phyloP scores from a whole-genome alignment of 2,888 invertebrate genomes.

The Hirtodrosophila histrioides region DNA sequence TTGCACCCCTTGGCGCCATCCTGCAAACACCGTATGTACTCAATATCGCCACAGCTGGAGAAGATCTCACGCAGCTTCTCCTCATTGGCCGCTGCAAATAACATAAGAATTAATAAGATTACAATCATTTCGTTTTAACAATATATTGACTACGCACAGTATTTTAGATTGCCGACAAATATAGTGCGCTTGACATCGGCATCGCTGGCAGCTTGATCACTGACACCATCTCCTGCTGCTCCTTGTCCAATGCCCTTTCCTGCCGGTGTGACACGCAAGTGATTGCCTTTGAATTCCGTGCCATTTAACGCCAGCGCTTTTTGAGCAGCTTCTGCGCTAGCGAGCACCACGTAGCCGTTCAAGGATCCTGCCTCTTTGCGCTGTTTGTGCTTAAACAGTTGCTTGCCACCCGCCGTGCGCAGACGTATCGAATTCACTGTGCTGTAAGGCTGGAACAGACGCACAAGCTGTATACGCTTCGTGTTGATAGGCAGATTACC shows the following conservation, averaged over 20 bases:
- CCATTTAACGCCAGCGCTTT: conserved; percentile 81
- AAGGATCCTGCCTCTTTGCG: conserved; percentile 75
- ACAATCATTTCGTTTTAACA: too few species aligned
- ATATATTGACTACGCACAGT: conserved; percentile 69
- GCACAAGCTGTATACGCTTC: conserved; percentile 79
- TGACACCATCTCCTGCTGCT: neutral
- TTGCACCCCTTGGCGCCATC: conserved; percentile 82
- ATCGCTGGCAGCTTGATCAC: conserved; percentile 26
- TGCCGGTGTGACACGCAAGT: conserved; percentile 79
- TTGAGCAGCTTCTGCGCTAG: conserved; percentile 63
- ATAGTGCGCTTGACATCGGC: conserved; percentile 76
- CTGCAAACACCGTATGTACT: conserved; percentile 82
- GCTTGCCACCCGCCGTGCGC: conserved; percentile 80
- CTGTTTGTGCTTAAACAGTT: conserved; percentile 77
- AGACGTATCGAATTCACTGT: conserved; percentile 77
- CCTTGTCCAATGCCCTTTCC: conserved; percentile 15
- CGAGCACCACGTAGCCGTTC: conserved; percentile 82
- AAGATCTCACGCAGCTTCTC: conserved; percentile 82
- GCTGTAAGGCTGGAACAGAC: conserved; percentile 74
- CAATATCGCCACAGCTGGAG: conserved; percentile 83
- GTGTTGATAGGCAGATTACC: conserved; percentile 83
- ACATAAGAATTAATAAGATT: neutral
- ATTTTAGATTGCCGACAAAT: conserved; percentile 84
- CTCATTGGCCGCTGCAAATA: conserved; percentile 79
- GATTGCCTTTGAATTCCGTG: conserved; percentile 76